Evolutionary conservation across 2,797 vertebrate genomes (phyloP), one percentile per base, ranked within the genome.

Genomic region (Squalus acanthias): DNA sequence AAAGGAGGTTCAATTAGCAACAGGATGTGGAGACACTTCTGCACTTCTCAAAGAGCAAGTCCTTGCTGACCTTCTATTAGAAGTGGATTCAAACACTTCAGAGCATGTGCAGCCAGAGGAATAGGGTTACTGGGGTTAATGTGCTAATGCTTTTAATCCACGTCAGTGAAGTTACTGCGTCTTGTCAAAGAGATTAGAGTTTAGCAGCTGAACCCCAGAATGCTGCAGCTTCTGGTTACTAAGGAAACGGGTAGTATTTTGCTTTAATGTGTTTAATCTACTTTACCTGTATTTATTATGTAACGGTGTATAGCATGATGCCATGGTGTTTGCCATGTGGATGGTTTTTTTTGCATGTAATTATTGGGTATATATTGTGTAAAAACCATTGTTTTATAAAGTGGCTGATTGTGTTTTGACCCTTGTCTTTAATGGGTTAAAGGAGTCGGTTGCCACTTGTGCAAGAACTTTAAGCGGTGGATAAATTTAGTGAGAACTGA

Each of bases 111-210:
- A 97, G 97, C 97, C 97, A 98, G 97, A 98, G 98, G 98, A 98
- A 98, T 98, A 98, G 97, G 97, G 97, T 98, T 98, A 97, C 96
- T 92, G 96, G 98, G 97, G 98, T 98, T 98, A 98, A 98, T 98
- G 98, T 97, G 97, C 97, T 98, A 98, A 97, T 98, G 98, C 97
- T 98, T 98, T 98, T 98, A 98, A 98, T 98, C 97, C 97, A 97
- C 97, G 97, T 97, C 97, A 97, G 96, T 96, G 96, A 97, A 97
- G 97, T 97, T 96, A 97, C 98, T 98, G 98, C 95, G 96, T 97
- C 97, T 97, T 97, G 97, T 98, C 98, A 98, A 97, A 97, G 96
- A 97, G 97, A 97, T 96, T 96, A 87, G 24, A 87, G 79, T 88
- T 96, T 97, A 96, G 39, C 46, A 74, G 7, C 24, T 29, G 29